Base-by-base conservation (phyloP, 2,797 vertebrate genomes). In the Phataginus tricuspis region DNA sequence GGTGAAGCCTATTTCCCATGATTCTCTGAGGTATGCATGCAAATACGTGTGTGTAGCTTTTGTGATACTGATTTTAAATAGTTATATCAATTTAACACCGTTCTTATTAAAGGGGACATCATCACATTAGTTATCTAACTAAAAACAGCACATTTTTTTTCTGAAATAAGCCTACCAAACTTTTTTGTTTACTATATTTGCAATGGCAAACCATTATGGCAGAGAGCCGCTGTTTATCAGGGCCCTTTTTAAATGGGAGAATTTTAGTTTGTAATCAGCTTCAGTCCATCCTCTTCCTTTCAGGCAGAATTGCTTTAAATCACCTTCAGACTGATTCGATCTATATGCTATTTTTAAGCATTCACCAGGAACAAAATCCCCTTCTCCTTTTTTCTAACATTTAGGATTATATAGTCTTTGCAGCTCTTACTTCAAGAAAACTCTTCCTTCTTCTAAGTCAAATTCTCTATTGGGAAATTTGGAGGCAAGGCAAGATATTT, bases 341-440 rank as follows among this genome's bases (percentile, higher is more conserved):
- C 49, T 77, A 77, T 77, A 92, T 87, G n/a, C 29, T 66, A 57
- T 42, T 94, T 94, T 85, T 72, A 89, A 82, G 21, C 29, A 86
- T 82, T 95, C 5, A 72, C 34, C 2, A 85, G 19, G 4, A 95
- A 72, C 4, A 57, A 87, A 79, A 69, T 64, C 75, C 69, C 5
- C 31, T 21, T 75, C 18, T 72, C 31, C 14, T 79, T 12, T 82
- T 78, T 66, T 37, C 5, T 71, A 71, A 80, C 13, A 61, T 86
- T 88, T 75, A 72, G 39, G 91, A 82, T 88, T 39, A 39, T 92
- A 93, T 19, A 75, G 15, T 42, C n/a, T 86, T 77, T 82, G 34
- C 19, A 82, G 11, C 4, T 94, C 19, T 82, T 83, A 74, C 82
- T 88, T 91, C 42, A 91, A 77, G 57, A 75, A 90, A 61, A 49